These are phyloP conservation scores for Andinoacara biseriatus DNA, from an alignment of 2,113 vertebrate genomes.

Conservation along the genomic window DNA sequence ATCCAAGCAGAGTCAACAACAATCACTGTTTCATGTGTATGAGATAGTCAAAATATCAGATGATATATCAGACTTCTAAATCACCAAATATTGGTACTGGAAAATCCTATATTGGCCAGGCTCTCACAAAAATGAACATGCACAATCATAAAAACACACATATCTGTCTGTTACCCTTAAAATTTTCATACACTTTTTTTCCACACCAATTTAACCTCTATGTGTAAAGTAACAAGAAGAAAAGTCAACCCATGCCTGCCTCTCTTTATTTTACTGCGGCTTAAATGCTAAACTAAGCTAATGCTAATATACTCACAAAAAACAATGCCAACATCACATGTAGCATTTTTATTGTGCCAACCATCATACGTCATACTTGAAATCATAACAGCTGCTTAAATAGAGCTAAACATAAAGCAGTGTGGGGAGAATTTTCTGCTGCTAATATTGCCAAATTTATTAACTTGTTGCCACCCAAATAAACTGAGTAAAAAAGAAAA, in stretches of 20 bases:
- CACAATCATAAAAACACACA: not conserved
- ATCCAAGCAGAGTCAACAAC: not conserved
- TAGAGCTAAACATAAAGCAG: not conserved
- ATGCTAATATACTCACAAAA: not conserved
- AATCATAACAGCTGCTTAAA: not conserved
- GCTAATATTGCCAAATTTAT: not conserved
- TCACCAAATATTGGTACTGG: not conserved
- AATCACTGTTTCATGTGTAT: not conserved
- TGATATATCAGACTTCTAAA: not conserved
- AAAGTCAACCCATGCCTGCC: not conserved
- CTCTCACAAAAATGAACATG: not conserved
- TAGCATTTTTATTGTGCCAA: too few species aligned
- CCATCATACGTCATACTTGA: not conserved
- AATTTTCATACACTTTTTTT: not conserved
- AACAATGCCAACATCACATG: too few species aligned
- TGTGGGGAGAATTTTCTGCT: not conserved
- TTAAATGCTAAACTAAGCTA: not conserved
- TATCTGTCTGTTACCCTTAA: not conserved
- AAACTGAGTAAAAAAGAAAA: not conserved
- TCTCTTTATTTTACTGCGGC: not conserved
- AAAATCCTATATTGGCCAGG: not conserved
- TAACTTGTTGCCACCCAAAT: not conserved
- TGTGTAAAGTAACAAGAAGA: not conserved
- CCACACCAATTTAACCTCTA: not conserved
- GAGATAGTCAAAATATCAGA: not conserved